Evolutionary conservation across 2,113 vertebrate genomes (phyloP).

Genomic region (Otis tarda): DNA sequence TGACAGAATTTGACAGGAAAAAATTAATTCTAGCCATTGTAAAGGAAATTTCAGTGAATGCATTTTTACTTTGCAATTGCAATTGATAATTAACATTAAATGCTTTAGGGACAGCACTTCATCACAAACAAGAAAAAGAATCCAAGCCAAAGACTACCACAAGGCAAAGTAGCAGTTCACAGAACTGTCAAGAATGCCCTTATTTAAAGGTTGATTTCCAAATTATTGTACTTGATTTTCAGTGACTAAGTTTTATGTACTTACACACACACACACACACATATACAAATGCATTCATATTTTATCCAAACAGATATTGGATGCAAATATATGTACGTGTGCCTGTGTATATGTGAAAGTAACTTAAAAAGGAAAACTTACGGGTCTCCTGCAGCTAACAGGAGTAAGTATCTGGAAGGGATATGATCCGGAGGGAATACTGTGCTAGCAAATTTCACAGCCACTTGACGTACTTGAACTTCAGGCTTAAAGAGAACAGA

Average conservation of each 20-base stretch:
- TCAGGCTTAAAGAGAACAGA: slow-evolving; percentile 83
- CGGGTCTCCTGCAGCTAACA: slow-evolving; percentile 96
- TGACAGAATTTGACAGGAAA: not conserved
- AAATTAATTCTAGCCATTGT: not conserved
- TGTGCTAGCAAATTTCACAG: slow-evolving; percentile 95
- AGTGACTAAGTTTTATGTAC: not conserved
- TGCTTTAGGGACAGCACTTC: not conserved
- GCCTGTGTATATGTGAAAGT: not conserved
- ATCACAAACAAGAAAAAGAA: not conserved
- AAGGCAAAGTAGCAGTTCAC: not conserved
- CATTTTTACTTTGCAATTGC: not conserved
- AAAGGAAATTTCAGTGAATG: not conserved
- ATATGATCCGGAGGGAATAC: slow-evolving; percentile 95
- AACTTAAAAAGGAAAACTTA: slow-evolving; percentile 75
- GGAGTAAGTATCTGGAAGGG: slow-evolving; percentile 93
- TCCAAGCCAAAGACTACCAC: not conserved
- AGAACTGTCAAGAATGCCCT: not conserved
- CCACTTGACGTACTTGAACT: slow-evolving; percentile 96
- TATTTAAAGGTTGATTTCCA: not conserved
- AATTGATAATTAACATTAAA: not conserved
- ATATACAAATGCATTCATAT: not conserved
- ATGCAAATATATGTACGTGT: accelerated
- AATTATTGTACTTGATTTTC: not conserved
- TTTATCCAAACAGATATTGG: not conserved
- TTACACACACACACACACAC: not conserved